These are phyloP conservation scores for Leptatherina wallacei DNA, from an alignment of 2,797 vertebrate species.

Conservation along the genomic window DNA sequence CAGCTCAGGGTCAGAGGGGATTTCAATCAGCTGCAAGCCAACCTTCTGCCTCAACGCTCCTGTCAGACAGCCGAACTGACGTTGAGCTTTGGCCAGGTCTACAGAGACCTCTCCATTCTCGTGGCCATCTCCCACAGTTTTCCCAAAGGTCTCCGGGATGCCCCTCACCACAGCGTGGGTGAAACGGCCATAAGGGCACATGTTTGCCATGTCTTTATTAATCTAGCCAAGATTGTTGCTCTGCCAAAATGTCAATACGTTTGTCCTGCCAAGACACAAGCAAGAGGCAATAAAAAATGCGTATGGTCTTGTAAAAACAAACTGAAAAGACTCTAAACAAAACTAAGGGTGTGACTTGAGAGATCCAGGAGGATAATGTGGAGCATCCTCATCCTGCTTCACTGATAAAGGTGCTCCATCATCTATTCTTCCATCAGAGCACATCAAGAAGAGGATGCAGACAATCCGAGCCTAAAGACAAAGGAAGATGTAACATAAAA, in stretches of 20 bases:
- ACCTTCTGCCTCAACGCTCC: constrained; percentile 92
- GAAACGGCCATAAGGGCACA: constrained; percentile 86
- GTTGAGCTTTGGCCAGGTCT: constrained; percentile 90
- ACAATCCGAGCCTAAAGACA: constrained; percentile 7
- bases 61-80: constrained; percentile 90
- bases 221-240: neutral
- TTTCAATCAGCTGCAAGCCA: constrained; percentile 91
- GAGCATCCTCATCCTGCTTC: constrained; percentile 36
- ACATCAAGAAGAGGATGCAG: constrained; percentile 14
- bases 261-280: constrained; percentile 14
- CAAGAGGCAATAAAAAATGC: constrained; percentile 10
- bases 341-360: constrained; percentile 23
- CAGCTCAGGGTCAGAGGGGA: constrained; percentile 86
- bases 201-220: constrained; percentile 77
- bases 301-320: constrained; percentile 9
- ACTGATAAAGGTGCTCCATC: constrained; percentile 9
- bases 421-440: constrained; percentile 18
- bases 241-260: constrained; percentile 5
- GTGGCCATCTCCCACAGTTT: constrained; percentile 43
- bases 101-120: constrained; percentile 67
- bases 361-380: constrained; percentile 24
- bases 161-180: constrained; percentile 91
- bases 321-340: constrained; percentile 13
- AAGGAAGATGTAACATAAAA: constrained; percentile 25
- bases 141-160: constrained; percentile 87